phyloP scores from a whole-genome alignment of 1,140 invertebrate genomes.

The Dufourea novaeangliae region DNA sequence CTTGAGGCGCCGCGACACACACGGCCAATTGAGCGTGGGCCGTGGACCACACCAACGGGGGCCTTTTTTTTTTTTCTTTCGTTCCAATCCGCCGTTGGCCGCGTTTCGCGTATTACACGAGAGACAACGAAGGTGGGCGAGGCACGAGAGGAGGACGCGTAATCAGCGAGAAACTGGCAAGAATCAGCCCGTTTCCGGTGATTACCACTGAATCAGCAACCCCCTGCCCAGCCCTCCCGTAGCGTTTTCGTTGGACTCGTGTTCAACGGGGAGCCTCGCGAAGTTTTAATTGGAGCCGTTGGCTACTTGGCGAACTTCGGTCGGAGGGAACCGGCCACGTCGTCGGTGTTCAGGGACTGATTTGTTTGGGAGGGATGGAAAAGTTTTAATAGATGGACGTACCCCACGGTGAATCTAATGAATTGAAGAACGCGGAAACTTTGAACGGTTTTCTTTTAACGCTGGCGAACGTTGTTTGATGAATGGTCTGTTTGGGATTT shows the following conservation, averaged over 20 bases:
- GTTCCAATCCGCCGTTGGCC: constrained; percentile 5
- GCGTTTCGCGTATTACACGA: constrained; percentile 31
- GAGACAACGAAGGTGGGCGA: constrained; percentile 54
- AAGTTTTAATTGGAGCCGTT: constrained; percentile 30
- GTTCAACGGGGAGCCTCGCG: background rate
- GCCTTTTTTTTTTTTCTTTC: background rate
- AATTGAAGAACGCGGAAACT: fast-evolving
- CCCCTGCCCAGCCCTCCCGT: too few species aligned
- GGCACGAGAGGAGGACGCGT: constrained; percentile 16
- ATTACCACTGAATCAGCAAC: constrained; percentile 34
- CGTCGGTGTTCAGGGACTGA: background rate
- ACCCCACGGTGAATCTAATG: too few species aligned
- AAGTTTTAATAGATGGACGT: background rate
- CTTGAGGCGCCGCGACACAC: constrained; percentile 61
- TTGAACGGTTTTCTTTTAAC: too few species aligned
- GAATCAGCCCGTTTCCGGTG: constrained; percentile 62
- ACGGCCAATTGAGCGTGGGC: constrained; percentile 72
- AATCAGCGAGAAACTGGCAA: constrained; percentile 47
- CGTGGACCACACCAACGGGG: background rate
- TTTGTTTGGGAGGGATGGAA: background rate
- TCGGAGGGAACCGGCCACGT: too few species aligned
- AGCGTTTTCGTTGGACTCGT: too few species aligned
- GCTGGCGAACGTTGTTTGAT: too few species aligned
- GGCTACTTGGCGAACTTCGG: background rate
- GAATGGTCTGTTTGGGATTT: too few species aligned